A percentile compares a stretch with the other conserved stretches of the same genome.
phyloP scores from a whole-genome alignment of 2,113 vertebrate species.

The Asarcornis scutulata region DNA sequence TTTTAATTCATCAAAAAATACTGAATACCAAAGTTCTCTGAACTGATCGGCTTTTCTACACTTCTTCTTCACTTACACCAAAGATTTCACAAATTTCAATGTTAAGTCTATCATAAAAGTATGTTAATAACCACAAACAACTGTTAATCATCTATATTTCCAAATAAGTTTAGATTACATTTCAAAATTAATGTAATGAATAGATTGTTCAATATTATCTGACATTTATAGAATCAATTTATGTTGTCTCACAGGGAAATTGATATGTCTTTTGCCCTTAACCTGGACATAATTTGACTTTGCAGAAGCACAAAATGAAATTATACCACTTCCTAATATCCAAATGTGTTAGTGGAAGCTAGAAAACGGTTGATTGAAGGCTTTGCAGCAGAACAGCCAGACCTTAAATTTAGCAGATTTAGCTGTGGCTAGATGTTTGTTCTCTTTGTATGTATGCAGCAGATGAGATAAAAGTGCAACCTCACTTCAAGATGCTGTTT shows the following conservation, averaged over 20 bases:
- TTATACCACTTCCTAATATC: conserved; percentile 32
- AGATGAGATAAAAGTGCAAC: neutral
- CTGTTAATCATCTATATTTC: neutral
- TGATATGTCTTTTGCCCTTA: conserved; percentile 18
- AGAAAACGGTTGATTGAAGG: neutral
- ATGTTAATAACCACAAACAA: conserved; percentile 33
- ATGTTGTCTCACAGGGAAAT: conserved; percentile 25
- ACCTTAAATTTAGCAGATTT: neutral
- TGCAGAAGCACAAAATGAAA: conserved; percentile 48
- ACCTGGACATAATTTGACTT: conserved; percentile 20
- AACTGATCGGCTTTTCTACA: neutral
- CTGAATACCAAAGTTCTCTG: neutral
- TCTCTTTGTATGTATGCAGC: neutral
- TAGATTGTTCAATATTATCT: neutral
- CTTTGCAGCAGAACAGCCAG: neutral
- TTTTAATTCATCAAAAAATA: conserved; percentile 10
- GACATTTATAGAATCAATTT: conserved; percentile 24
- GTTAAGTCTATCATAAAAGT: conserved; percentile 19
- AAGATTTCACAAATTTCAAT: conserved; percentile 35
- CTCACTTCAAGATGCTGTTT: neutral
- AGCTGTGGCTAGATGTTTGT: neutral
- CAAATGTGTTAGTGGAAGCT: neutral
- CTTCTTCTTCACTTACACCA: neutral
- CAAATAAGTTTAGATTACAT: conserved; percentile 39
- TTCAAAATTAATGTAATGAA: conserved; percentile 56